Evolutionary conservation across 2,113 vertebrate species (phyloP), one percentile per base, ranked within the genome.

Genomic region (Cacatua alba): DNA sequence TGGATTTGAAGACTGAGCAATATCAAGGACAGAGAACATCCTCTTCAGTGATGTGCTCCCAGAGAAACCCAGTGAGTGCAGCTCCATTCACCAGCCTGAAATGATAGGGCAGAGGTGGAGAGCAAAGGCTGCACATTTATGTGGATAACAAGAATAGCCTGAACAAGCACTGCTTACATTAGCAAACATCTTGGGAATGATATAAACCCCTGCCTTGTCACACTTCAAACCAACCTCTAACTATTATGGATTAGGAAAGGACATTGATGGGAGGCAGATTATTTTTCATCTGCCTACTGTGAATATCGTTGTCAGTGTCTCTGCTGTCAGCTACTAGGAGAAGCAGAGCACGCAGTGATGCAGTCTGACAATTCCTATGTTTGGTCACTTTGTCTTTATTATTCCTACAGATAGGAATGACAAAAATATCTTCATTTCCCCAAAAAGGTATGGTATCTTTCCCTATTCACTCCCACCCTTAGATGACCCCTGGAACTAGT

Each of bases 21-120:
- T 49, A 94, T 52, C 96, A 95, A 96, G 96, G 96, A 94, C 92
- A 80, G 53, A 87, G 88, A 72, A 87, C 53, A 95, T 87, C 51
- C 83, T 95, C 78, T 91, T 81, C 84, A 85, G 82, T 21, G 69
- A 79, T 69, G 70, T 24, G 63, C 51, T 96, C 81, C 53, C 80
- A 80, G 86, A 51, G 62, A 92, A 80, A 70, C 28, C 67, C 7
- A 0, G 70, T 29, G 67, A 85, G 53, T 3, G 65, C 60, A 63
- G 88, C 28, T 93, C 86, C 67, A 77, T 92, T 92, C 86, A 84
- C 86, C 62, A 53, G 67, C 84, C 86, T 3, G 0, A 92, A 94
- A 76, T 17, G 74, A 52, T 10, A 79, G 74, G 91, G 88, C 91
- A 96, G 83, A 84, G 80, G 88, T 89, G 81, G 91, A 84, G 29